These are phyloP conservation scores for Meandrina meandrites DNA, from an alignment of 92 coral and sea anemone species.

Conservation along the genomic window DNA sequence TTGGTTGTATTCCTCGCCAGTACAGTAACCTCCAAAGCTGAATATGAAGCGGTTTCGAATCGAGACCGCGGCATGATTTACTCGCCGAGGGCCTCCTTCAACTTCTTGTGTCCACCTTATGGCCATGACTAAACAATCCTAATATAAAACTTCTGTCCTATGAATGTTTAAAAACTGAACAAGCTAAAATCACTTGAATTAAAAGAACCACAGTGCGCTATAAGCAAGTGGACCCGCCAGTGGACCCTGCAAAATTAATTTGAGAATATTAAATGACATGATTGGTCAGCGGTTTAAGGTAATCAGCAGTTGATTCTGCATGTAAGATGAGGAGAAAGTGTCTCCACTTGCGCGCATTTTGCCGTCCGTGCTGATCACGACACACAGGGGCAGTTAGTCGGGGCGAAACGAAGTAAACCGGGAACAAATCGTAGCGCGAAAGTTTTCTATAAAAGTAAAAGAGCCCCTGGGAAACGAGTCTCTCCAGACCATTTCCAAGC, in stretches of 20 bases:
- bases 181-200: not conserved
- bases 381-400: no score
- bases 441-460: no score
- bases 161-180: conserved; percentile 4
- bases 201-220: conserved; percentile 9
- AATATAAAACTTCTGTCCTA: not conserved
- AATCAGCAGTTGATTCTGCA: not conserved
- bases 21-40: conserved; percentile 97
- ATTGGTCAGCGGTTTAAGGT: conserved; percentile 34
- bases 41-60: conserved; percentile 85
- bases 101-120: conserved; percentile 88
- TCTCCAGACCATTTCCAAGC: no score
- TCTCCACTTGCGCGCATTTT: not conserved
- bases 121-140: conserved; percentile 42
- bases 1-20: conserved; percentile 88
- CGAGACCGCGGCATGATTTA: conserved; percentile 92
- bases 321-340: not conserved
- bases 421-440: no score
- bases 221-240: not conserved
- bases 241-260: not conserved
- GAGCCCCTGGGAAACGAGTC: no score
- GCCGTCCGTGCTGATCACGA: no score
- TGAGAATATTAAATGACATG: not conserved
- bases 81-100: conserved; percentile 95
- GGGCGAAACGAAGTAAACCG: no score